Conservation (phyloP, 2,113 vertebrate genomes). For the Albula glossodonta region DNA sequence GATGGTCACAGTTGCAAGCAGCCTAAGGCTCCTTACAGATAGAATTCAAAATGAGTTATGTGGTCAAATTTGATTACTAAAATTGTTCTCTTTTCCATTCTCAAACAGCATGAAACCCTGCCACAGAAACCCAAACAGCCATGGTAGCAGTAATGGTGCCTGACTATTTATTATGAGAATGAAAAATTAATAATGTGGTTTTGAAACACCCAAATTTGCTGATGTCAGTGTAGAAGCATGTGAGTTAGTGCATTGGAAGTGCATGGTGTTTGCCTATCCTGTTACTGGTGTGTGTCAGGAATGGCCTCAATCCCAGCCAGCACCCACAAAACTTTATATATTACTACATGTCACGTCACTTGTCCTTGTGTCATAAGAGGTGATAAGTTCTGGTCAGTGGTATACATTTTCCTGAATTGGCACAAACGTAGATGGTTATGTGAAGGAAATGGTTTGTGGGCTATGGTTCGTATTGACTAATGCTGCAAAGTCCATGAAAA, state of each 20-base stretch:
- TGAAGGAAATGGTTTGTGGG: background rate
- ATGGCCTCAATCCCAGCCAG: background rate
- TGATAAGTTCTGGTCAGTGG: slow-evolving; percentile 38
- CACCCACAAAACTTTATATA: background rate
- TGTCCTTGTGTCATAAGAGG: slow-evolving; percentile 43
- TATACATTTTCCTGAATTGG: slow-evolving; percentile 8
- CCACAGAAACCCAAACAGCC: too few relatives aligned
- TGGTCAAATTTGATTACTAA: background rate
- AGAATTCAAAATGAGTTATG: background rate
- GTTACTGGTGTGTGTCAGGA: background rate
- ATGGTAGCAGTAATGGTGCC: too few relatives aligned
- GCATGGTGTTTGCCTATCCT: background rate
- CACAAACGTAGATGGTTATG: slow-evolving; percentile 16
- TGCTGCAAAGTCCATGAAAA: background rate
- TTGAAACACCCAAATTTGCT: background rate
- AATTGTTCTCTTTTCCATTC: too few relatives aligned
- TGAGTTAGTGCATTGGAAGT: background rate
- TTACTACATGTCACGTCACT: background rate
- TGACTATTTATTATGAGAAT: too few relatives aligned
- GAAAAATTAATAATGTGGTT: background rate
- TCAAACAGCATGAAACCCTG: too few relatives aligned
- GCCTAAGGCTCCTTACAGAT: background rate
- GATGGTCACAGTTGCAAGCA: too few relatives aligned
- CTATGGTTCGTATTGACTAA: background rate
- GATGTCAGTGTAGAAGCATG: background rate